A percentile compares a stretch with the other conserved stretches of the same genome.
Evolutionary conservation across 1,140 invertebrate genomes (phyloP).

Genomic region (Proctacanthus coquilletti): DNA sequence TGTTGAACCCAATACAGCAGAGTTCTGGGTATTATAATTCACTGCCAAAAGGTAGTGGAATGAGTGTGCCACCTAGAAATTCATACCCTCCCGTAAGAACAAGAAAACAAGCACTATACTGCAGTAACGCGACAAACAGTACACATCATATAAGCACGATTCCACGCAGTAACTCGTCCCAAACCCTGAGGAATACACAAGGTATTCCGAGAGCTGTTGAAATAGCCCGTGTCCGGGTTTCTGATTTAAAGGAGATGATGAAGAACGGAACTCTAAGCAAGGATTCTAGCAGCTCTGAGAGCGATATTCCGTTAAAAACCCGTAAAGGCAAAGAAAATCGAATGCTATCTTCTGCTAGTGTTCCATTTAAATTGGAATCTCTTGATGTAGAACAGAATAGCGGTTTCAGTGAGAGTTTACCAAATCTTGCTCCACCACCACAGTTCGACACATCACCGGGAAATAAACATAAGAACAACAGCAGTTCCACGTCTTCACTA

Average conservation of each 20-base stretch:
- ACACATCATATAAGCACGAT: constrained; percentile 16
- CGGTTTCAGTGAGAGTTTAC: constrained; percentile 40
- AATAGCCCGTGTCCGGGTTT: constrained; percentile 22
- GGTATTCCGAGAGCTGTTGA: constrained; percentile 21
- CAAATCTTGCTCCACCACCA: constrained; percentile 41
- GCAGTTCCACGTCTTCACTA: constrained; percentile 49
- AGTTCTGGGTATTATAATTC: constrained; percentile 20
- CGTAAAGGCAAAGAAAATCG: constrained; percentile 10
- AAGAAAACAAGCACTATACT: constrained; percentile 28
- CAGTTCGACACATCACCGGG: constrained; percentile 20
- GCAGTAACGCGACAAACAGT: constrained; percentile 13
- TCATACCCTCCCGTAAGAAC: constrained; percentile 40
- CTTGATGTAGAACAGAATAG: constrained; percentile 16
- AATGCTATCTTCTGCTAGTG: constrained; percentile 32
- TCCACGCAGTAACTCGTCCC: constrained; percentile 21
- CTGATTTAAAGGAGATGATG: constrained; percentile 28
- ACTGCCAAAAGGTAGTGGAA: constrained; percentile 20
- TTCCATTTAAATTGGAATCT: constrained; percentile 38
- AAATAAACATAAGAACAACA: constrained; percentile 10
- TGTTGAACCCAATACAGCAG: constrained; percentile 25
- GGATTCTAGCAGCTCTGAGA: constrained; percentile 24
- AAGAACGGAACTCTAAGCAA: constrained; percentile 17
- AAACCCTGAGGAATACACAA: constrained; percentile 4
- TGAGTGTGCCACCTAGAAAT: constrained; percentile 36
- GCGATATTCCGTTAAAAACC: constrained; percentile 13